phyloP scores from a whole-genome alignment of 2,113 vertebrate genomes.

The Dromaius novaehollandiae region DNA sequence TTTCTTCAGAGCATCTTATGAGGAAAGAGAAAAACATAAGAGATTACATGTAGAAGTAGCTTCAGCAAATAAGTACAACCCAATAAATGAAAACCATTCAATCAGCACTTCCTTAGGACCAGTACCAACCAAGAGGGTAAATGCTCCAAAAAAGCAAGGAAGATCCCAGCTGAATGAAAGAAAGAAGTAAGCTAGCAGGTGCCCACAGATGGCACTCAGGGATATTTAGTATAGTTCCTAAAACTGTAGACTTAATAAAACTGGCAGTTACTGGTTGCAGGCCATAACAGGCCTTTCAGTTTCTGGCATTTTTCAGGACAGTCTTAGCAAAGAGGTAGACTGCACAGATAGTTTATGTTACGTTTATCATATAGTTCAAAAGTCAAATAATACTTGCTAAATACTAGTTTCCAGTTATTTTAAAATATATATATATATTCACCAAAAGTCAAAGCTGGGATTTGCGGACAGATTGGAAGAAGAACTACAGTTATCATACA shows the following conservation, averaged over 20 bases:
- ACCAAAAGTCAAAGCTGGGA: not conserved
- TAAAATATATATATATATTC: not conserved
- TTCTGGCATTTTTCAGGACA: not conserved
- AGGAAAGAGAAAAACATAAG: not conserved
- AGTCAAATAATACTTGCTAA: not conserved
- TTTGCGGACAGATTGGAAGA: not conserved
- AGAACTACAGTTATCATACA: not conserved
- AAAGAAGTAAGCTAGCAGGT: not conserved
- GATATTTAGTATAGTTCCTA: not conserved
- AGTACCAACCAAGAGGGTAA: not conserved
- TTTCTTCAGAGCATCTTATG: not conserved
- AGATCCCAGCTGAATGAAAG: not conserved
- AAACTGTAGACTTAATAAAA: not conserved
- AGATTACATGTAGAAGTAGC: not conserved
- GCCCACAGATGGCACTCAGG: not conserved
- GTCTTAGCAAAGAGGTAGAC: not conserved
- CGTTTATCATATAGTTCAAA: not conserved
- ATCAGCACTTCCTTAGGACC: not conserved
- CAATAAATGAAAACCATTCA: not conserved
- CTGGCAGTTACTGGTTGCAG: not conserved
- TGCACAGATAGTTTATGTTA: not conserved
- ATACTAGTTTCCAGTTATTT: not conserved
- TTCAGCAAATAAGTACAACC: not conserved
- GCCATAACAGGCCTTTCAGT: accelerated
- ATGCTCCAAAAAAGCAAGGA: not conserved